Conservation (phyloP, 2,113 vertebrate genomes). For the Spermophilus dauricus region DNA sequence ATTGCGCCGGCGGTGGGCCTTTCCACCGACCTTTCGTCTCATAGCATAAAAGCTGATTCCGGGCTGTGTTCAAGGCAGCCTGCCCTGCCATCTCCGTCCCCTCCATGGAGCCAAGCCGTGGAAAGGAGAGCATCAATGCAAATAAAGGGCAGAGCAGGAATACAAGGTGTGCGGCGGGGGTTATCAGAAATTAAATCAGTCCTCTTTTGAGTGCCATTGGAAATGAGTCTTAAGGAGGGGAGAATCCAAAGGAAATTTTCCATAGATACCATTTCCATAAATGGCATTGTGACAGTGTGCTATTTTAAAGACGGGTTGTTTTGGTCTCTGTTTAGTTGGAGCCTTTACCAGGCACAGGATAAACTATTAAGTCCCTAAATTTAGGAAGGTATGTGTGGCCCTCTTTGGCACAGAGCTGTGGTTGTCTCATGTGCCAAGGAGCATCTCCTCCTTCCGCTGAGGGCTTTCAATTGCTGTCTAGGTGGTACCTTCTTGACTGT, state of each 20-base stretch:
- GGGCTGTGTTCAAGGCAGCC: constrained; percentile 52
- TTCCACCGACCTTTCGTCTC: constrained; percentile 68
- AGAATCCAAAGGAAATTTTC: constrained; percentile 12
- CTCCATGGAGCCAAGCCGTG: constrained; percentile 25
- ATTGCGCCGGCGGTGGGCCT: constrained; percentile 43
- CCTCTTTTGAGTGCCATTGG: neutral
- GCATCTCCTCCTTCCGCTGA: neutral
- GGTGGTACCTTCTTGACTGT: neutral
- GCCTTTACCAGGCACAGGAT: constrained; percentile 42
- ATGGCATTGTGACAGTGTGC: neutral
- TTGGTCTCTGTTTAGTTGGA: constrained; percentile 45
- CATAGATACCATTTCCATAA: constrained; percentile 9
- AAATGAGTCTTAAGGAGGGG: constrained; percentile 30
- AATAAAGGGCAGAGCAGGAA: constrained; percentile 10
- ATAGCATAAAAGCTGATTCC: constrained; percentile 58
- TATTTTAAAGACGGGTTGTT: constrained; percentile 28
- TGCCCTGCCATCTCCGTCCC: neutral
- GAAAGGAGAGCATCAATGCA: constrained; percentile 35
- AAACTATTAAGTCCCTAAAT: constrained; percentile 23
- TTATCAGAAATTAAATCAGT: constrained; percentile 22
- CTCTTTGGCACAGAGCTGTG: neutral
- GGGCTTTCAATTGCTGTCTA: neutral
- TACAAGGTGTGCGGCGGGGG: neutral
- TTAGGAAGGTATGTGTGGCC: constrained; percentile 5
- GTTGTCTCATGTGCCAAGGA: neutral